Evolutionary conservation across 2,797 vertebrate genomes (phyloP), one percentile per base, ranked within the genome.

Genomic region (Hoplostethus mediterraneus): DNA sequence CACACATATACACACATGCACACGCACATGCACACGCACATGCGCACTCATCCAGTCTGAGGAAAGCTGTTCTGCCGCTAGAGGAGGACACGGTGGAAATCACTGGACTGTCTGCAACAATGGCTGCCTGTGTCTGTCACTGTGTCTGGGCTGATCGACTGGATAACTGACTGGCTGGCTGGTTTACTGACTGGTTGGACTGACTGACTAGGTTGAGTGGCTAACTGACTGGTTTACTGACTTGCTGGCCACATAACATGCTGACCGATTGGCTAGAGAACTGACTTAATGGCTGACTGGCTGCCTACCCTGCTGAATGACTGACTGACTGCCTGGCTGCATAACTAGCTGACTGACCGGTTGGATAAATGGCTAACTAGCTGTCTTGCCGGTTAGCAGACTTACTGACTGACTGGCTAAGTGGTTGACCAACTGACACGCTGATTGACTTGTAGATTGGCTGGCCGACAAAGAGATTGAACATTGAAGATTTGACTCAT

Each of bases 71-170:
- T 73, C 52, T 67, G 30, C 60, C 52, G 47, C 75, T 64, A 66
- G 57, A 59, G 42, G 51, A 76, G 73, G 73, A 81, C 78, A 72
- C 30, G 78, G 82, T 83, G 82, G 48, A 81, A 71, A 75, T 79
- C 77, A 48, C 61, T 8, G 53, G n/a, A 56, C 40, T 63, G 31
- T 53, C 14, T 11, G n/a, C 6, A 71, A 89, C 89, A 89, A 85
- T 68, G 79, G 73, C 66, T 4, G 57, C 74, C 80, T 77, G 68
- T 87, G 82, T 86, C n/a, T 13, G 5, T 28, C 61, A 11, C 36
- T 11, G 33, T n/a, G 58, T 7, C 13, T n/a, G 36, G 68, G 57
- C 52, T n/a, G 36, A 28, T 49, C 2, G 45, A 17, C 47, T 11
- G 54, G n/a, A 11, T 17, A 25, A 28, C 40, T 16, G 36, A 47